Conservation (phyloP, 2,797 vertebrate genomes). For the Pipistrellus pipistrellus region DNA sequence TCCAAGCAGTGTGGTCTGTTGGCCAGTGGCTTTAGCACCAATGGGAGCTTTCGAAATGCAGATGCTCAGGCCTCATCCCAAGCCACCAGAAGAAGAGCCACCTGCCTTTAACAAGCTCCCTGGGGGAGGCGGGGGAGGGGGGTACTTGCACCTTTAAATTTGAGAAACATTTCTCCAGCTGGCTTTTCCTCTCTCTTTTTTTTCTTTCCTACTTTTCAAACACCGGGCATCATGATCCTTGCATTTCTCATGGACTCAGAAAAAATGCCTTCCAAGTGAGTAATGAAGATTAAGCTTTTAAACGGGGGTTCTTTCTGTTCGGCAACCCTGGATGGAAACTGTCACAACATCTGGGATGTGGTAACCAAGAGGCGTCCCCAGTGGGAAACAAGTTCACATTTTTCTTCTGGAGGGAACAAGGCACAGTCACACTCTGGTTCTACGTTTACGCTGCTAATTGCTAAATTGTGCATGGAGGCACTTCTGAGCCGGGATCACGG, state of each 20-base stretch:
- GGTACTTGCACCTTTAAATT: background rate
- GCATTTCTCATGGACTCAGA: background rate
- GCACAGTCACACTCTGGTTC: background rate
- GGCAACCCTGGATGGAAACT: background rate
- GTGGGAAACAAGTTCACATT: slow-evolving; percentile 38
- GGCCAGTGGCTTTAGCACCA: background rate
- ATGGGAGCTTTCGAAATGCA: background rate
- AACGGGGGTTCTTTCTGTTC: background rate
- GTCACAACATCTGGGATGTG: slow-evolving; percentile 47
- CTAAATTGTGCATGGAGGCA: slow-evolving; percentile 36
- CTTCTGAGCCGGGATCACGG: slow-evolving; percentile 40
- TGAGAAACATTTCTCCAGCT: background rate
- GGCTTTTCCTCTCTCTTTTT: background rate
- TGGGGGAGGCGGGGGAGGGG: too few relatives aligned
- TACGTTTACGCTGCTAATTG: slow-evolving; percentile 68
- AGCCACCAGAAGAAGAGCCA: background rate
- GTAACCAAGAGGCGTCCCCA: background rate
- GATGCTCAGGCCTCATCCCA: background rate
- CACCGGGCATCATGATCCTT: background rate
- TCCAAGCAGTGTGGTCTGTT: background rate
- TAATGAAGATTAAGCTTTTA: background rate
- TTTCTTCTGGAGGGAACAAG: slow-evolving; percentile 62
- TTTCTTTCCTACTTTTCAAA: background rate
- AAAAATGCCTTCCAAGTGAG: background rate
- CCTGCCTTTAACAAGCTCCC: background rate